Conservation (phyloP, 30 jellyfish, hydroid and myxozoan species). For the Aurelia sp. region DNA sequence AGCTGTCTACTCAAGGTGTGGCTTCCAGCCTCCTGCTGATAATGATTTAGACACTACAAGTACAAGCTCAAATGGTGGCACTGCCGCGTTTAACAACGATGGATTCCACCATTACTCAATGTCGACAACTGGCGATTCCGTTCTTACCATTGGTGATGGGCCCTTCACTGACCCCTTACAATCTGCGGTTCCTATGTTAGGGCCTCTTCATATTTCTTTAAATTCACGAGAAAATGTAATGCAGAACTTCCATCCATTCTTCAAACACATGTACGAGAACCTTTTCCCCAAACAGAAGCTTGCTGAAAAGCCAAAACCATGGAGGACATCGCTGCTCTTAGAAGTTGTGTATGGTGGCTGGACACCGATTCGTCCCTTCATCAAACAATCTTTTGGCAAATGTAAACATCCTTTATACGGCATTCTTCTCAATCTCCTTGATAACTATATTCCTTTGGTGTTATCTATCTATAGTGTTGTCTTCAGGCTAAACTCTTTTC, state of each 20-base stretch:
- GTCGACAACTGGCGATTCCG: background rate
- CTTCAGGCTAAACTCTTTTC: background rate
- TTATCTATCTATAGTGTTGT: conserved; percentile 5
- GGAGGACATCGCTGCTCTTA: conserved; percentile 1
- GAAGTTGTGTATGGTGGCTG: conserved; percentile 22
- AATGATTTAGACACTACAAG: background rate
- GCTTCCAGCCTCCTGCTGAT: conserved; percentile 14
- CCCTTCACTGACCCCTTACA: background rate
- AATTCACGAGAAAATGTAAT: conserved; percentile 16
- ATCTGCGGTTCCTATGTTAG: background rate
- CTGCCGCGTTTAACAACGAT: background rate
- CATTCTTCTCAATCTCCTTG: conserved; percentile 7
- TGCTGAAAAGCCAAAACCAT: background rate
- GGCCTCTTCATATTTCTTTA: conserved; percentile 14
- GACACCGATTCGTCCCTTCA: background rate
- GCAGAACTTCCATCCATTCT: conserved; percentile 6
- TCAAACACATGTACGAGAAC: background rate
- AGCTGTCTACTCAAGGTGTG: conserved; percentile 15
- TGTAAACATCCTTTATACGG: background rate
- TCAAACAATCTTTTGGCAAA: background rate
- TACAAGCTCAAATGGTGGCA: background rate
- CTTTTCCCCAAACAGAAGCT: conserved; percentile 6
- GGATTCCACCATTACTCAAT: conserved; percentile 7
- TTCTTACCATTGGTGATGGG: background rate
- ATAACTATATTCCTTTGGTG: conserved; percentile 4